Evolutionary conservation across 2,888 invertebrate species (phyloP).

Genomic region (Drosophila mercatorum): DNA sequence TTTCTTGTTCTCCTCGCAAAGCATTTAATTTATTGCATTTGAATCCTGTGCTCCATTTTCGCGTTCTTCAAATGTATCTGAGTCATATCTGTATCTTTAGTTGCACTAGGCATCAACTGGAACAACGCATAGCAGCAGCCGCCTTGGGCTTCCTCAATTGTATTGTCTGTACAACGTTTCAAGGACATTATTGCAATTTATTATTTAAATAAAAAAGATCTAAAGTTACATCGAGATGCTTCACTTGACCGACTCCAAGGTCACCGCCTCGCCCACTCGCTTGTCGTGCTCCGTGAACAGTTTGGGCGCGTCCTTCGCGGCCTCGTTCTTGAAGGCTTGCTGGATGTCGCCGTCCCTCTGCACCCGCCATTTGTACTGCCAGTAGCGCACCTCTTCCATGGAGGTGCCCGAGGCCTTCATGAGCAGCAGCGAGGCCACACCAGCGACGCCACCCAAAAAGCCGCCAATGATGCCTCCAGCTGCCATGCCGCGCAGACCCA

Average conservation of each 20-base stretch:
- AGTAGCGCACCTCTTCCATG: constrained; percentile 88
- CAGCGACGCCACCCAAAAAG: constrained; percentile 87
- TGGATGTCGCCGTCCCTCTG: constrained; percentile 82
- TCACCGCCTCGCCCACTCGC: constrained; percentile 71
- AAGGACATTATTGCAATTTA: constrained; percentile 77
- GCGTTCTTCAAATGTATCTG: constrained; percentile 42
- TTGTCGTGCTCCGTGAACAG: constrained; percentile 76
- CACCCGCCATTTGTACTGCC: constrained; percentile 86
- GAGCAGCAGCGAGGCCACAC: constrained; percentile 86
- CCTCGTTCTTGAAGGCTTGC: constrained; percentile 75
- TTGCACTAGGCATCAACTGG: constrained; percentile 63
- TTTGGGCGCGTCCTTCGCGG: constrained; percentile 56
- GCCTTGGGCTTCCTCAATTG: constrained; percentile 70
- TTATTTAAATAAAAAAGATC: constrained; percentile 66
- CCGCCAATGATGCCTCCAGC: constrained; percentile 89
- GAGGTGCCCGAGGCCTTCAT: constrained; percentile 87
- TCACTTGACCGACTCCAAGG: constrained; percentile 77
- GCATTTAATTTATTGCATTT: constrained; percentile 75
- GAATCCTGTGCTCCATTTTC: constrained; percentile 47
- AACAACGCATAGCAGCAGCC: constrained; percentile 71
- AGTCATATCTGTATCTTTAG: constrained; percentile 61
- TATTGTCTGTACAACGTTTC: constrained; percentile 51
- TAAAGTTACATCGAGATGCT: constrained; percentile 30
- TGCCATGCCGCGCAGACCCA: constrained; percentile 89
- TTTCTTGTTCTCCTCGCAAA: constrained; percentile 47